Percentiles rank a stretch among this genome's conserved stretches.
These are phyloP conservation scores for Myotis brandtii DNA, from an alignment of 2,113 vertebrate genomes.

Conservation along the genomic window DNA sequence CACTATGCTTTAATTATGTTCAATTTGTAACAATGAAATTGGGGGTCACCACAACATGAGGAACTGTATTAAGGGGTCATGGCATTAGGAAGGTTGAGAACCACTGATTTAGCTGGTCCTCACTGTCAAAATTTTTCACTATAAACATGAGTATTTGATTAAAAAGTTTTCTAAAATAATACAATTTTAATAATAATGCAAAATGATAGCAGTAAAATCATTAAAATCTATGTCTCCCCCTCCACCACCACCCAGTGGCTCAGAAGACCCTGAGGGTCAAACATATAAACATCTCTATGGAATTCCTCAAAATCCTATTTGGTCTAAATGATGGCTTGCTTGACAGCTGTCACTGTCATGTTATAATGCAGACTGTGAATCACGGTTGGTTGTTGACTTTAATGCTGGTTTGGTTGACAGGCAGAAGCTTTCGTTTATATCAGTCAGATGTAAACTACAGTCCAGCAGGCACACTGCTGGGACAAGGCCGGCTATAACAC, in stretches of 20 bases:
- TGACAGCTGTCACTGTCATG: not conserved
- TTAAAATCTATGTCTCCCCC: not conserved
- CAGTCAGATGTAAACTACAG: no score
- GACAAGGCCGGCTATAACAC: not conserved
- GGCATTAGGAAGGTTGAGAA: no score
- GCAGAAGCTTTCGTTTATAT: not conserved
- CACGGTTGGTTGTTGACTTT: not conserved
- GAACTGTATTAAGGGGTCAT: no score
- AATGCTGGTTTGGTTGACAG: not conserved
- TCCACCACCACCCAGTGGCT: no score
- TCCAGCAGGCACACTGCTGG: not conserved
- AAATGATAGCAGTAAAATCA: not conserved
- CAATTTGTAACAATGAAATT: no score
- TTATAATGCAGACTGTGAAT: not conserved
- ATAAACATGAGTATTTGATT: not conserved
- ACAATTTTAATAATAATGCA: not conserved
- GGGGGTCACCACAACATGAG: no score
- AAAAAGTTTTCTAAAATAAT: not conserved
- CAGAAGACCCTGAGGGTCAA: conserved; percentile 3
- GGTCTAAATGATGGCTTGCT: not conserved
- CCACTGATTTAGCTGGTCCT: not conserved
- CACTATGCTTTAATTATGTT: no score
- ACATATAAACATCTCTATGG: not conserved
- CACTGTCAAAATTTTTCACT: not conserved
- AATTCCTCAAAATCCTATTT: not conserved